Percentiles rank a stretch among this genome's conserved stretches.
phyloP scores from a whole-genome alignment of 1,140 invertebrate genomes.

The Augochlora pura region DNA sequence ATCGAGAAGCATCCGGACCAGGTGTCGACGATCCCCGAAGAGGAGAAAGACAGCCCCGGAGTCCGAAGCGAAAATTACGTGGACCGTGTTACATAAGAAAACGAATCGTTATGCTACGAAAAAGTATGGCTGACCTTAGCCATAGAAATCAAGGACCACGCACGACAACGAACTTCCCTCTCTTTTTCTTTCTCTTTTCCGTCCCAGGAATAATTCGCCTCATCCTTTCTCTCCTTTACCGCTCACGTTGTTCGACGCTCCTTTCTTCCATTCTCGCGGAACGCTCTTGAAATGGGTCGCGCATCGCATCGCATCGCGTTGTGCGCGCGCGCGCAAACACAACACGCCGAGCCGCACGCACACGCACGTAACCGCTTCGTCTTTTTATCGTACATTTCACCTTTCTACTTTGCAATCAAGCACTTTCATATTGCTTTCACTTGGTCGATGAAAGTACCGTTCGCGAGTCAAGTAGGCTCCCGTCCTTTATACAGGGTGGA shows the following conservation, averaged over 20 bases:
- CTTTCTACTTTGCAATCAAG: constrained; percentile 81
- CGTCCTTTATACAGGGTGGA: constrained; percentile 71
- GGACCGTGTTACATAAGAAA: constrained; percentile 16
- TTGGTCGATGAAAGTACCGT: constrained; percentile 80
- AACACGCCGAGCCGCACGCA: constrained; percentile 59
- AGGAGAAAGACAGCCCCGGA: background rate
- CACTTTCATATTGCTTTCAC: constrained; percentile 82
- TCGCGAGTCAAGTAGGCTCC: constrained; percentile 76
- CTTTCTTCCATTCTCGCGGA: constrained; percentile 12
- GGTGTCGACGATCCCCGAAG: background rate
- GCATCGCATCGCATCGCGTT: too few species aligned
- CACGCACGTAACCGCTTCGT: constrained; percentile 78
- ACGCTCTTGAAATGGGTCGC: too few species aligned
- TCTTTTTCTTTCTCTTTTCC: background rate
- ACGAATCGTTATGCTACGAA: constrained; percentile 19
- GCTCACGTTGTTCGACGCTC: background rate
- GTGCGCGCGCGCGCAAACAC: constrained; percentile 32
- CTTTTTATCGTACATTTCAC: constrained; percentile 81
- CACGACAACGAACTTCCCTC: background rate
- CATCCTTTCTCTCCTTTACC: constrained; percentile 39
- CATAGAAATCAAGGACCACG: constrained; percentile 70
- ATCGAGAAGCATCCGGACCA: too few species aligned
- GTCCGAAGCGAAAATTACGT: constrained; percentile 33
- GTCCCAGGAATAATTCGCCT: constrained; percentile 26
- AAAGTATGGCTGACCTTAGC: constrained; percentile 70